Base-by-base conservation (phyloP, 2,888 invertebrate species). In the Nezara viridula region DNA sequence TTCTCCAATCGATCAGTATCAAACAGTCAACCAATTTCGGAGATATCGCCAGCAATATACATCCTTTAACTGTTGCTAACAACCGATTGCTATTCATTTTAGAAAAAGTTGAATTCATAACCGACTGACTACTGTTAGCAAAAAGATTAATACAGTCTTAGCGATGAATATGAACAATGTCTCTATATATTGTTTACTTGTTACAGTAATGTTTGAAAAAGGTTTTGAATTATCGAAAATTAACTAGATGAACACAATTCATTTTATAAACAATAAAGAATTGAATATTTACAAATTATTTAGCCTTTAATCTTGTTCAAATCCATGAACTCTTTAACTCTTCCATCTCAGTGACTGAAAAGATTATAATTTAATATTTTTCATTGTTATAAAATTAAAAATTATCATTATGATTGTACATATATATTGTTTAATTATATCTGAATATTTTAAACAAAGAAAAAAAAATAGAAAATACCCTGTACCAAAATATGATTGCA, bases 1-100 rank as follows among this genome's bases (percentile, higher is more conserved):
- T 44, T 77, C 37, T 77, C 40, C 24, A 77, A 81, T 81, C 44
- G 81, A n/a, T 81, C 44, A 4, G 44, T 81, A 81, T 81, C 81
- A 81, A 81, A n/a, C 44, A 81, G 81, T 81, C 81, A 81, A 81
- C 44, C 5, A 6, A 44, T 73, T 81, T 14, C n/a, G 81, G 81
- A 44, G 44, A 81, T 81, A 81, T 81, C 81, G 81, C 81, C 81
- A 81, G 81, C 81, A 81, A 81, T 81, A 77, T 77, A 47, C 81
- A 81, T n/a, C 81, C 81, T 81, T 47, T 81, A 12, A 81, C 81
- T 44, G 81, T 81, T 81, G 81, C 12, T 44, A 81, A 81, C 44
- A 44, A 81, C 81, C 81, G 81, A 81, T 81, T 44, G 16, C 44
- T 81, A 81, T 81, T 24, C 2, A 81, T 81, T 81, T 81, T 81